Evolutionary conservation across 2,113 vertebrate species (phyloP).

Genomic region (Spilogale gracilis): DNA sequence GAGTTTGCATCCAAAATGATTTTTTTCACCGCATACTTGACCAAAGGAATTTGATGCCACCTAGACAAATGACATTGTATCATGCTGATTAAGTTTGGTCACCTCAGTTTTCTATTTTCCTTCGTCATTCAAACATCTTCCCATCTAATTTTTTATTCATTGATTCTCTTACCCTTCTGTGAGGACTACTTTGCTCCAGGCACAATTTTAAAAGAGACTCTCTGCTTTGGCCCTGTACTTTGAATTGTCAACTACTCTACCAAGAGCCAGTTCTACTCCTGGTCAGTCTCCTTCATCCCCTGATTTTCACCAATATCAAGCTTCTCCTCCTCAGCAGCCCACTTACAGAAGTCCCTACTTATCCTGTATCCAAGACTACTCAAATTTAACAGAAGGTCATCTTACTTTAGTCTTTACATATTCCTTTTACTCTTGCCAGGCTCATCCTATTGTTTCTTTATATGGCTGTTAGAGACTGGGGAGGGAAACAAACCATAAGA

Average conservation of each 20-base stretch:
- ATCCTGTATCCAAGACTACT: background rate
- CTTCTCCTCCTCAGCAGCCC: background rate
- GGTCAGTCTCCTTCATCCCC: background rate
- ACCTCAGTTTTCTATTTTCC: background rate
- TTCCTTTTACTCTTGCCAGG: background rate
- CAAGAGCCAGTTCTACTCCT: background rate
- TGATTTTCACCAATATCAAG: background rate
- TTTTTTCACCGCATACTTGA: background rate
- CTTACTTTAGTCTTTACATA: background rate
- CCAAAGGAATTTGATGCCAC: background rate
- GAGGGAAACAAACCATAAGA: no score
- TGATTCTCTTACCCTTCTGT: background rate
- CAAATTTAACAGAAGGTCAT: background rate
- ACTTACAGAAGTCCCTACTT: background rate
- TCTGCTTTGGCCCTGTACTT: background rate
- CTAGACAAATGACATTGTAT: background rate
- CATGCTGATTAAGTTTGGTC: background rate
- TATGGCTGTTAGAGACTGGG: background rate
- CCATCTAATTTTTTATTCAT: background rate
- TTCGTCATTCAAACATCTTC: background rate
- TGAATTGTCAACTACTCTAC: background rate
- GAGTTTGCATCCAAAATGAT: background rate
- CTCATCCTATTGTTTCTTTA: background rate
- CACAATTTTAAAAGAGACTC: background rate
- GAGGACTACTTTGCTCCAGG: background rate